These are phyloP conservation scores for Istiophorus platypterus DNA, from an alignment of 2,113 vertebrate genomes.

Conservation along the genomic window DNA sequence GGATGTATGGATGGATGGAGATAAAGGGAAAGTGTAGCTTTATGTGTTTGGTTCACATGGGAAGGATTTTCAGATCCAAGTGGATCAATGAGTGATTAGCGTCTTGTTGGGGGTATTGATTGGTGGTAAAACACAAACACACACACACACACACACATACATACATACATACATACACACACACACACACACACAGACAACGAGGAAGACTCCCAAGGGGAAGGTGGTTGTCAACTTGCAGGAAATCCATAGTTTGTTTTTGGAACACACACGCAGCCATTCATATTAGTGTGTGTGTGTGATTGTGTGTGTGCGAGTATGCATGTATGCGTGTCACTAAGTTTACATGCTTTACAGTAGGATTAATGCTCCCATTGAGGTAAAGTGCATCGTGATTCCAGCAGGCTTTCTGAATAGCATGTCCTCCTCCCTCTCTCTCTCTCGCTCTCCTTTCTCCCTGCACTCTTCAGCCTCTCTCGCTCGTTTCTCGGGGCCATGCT, in stretches of 20 bases:
- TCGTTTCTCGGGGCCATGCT: slow-evolving; percentile 38
- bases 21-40: not conserved
- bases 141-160: slow-evolving; percentile 18
- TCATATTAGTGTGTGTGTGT: not conserved
- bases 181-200: slow-evolving; percentile 9
- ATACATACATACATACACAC: slow-evolving; percentile 13
- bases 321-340: slow-evolving; percentile 18
- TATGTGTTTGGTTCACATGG: slow-evolving; percentile 20
- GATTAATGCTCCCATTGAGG: slow-evolving; percentile 45
- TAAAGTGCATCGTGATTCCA: slow-evolving; percentile 48
- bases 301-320: slow-evolving; percentile 22
- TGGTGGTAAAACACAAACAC: not conserved
- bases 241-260: slow-evolving; percentile 22
- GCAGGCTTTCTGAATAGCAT: slow-evolving; percentile 34
- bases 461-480: slow-evolving; percentile 30
- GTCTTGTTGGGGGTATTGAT: slow-evolving; percentile 55
- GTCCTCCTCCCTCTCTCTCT: not conserved
- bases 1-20: not conserved
- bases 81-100: slow-evolving; percentile 62
- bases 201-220: not conserved
- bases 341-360: slow-evolving; percentile 29
- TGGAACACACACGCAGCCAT: slow-evolving; percentile 19
- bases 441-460: not conserved
- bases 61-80: not conserved
- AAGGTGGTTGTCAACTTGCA: slow-evolving; percentile 20